These are phyloP conservation scores for Syritta pipiens DNA, from an alignment of 2,888 invertebrate species.

Conservation along the genomic window DNA sequence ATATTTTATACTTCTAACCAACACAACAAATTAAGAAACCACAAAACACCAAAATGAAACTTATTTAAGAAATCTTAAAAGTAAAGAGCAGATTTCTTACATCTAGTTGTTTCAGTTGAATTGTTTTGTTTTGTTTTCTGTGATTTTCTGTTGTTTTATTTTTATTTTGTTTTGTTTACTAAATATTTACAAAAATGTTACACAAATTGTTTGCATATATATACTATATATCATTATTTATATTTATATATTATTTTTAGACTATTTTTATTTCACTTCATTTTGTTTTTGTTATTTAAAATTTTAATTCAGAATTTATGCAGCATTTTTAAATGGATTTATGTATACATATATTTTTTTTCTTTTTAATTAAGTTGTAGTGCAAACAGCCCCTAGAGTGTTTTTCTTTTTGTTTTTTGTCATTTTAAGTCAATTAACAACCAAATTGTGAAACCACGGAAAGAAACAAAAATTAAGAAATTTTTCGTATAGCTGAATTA, in stretches of 20 bases:
- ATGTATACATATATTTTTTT: slow-evolving; percentile 1
- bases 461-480: slow-evolving; percentile 7
- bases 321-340: slow-evolving; percentile 31
- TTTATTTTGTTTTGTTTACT: slow-evolving; percentile 32
- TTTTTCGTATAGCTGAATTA: slow-evolving; percentile 36
- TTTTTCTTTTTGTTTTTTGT: neutral
- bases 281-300: no score
- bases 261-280: slow-evolving; percentile 32
- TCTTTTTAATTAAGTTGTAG: slow-evolving; percentile 22
- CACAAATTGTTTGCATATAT: slow-evolving; percentile 35
- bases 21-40: neutral
- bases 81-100: slow-evolving; percentile 33
- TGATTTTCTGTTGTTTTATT: neutral
- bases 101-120: slow-evolving; percentile 56
- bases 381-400: slow-evolving; percentile 52
- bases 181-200: slow-evolving; percentile 59
- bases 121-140: slow-evolving; percentile 23
- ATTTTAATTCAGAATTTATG: slow-evolving; percentile 25
- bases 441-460: neutral
- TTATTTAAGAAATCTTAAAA: slow-evolving; percentile 21
- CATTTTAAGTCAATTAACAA: no score
- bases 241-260: slow-evolving; percentile 24
- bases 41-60: neutral
- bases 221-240: slow-evolving; percentile 43
- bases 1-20: slow-evolving; percentile 34